Evolutionary conservation across 2,797 vertebrate species (phyloP).

Genomic region (Microcaecilia unicolor): DNA sequence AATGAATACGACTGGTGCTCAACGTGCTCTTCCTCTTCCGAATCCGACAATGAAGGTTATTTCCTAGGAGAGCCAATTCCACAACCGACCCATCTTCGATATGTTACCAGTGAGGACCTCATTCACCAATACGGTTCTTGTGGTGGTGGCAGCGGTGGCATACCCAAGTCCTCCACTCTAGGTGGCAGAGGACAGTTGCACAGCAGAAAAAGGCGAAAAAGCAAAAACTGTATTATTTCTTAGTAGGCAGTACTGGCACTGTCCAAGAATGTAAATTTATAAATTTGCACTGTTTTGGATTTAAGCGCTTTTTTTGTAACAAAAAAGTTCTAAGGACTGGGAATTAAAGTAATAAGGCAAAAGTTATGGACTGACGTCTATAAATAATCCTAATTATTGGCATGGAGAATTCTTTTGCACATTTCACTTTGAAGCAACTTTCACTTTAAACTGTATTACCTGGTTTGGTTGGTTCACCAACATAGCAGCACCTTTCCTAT

Average conservation of each 20-base stretch:
- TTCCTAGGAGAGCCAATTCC: slow-evolving; percentile 95
- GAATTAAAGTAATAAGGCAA: slow-evolving; percentile 16
- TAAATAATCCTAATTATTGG: slow-evolving; percentile 47
- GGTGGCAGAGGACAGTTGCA: slow-evolving; percentile 77
- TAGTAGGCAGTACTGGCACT: slow-evolving; percentile 48
- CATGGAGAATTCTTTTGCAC: slow-evolving; percentile 62
- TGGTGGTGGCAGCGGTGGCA: slow-evolving; percentile 41
- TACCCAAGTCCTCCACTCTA: slow-evolving; percentile 60
- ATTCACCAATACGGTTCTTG: slow-evolving; percentile 84
- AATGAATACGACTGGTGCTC: slow-evolving; percentile 94
- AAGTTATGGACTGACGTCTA: slow-evolving; percentile 32
- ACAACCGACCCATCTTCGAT: slow-evolving; percentile 80
- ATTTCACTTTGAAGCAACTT: slow-evolving; percentile 49
- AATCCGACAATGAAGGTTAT: slow-evolving; percentile 95
- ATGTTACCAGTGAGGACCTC: slow-evolving; percentile 87
- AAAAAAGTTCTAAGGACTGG: slow-evolving; percentile 11
- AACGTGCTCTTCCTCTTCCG: slow-evolving; percentile 94
- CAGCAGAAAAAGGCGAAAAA: slow-evolving; percentile 88
- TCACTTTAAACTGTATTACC: slow-evolving; percentile 41
- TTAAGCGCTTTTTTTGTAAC: slow-evolving; percentile 46
- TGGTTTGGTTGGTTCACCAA: slow-evolving; percentile 30
- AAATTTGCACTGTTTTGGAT: slow-evolving; percentile 53
- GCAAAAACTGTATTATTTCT: slow-evolving; percentile 97
- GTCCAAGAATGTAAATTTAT: slow-evolving; percentile 59
- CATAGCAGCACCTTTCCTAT: slow-evolving; percentile 21